These are phyloP conservation scores for Diachrysia chrysitis DNA, from an alignment of 2,888 invertebrate species.

Conservation along the genomic window DNA sequence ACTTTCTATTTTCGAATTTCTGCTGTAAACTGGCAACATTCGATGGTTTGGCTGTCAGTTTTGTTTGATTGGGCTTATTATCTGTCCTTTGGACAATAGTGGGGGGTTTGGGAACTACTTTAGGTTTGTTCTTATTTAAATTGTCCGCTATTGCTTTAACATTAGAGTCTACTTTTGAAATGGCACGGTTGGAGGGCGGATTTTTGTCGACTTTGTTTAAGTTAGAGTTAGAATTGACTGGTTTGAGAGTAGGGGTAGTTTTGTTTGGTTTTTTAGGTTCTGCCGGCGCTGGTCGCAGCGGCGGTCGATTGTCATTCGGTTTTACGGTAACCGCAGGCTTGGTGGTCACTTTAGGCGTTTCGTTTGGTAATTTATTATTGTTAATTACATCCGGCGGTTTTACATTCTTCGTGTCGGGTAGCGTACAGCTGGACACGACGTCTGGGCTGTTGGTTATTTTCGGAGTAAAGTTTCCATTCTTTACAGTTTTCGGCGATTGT, in stretches of 20 bases:
- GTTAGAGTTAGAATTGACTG: constrained; percentile 69
- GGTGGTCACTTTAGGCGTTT: constrained; percentile 83
- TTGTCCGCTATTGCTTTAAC: constrained; percentile 85
- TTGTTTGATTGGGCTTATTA: constrained; percentile 80
- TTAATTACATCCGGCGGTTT: constrained; percentile 91
- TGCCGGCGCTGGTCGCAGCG: constrained; percentile 76
- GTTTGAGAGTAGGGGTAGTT: constrained; percentile 73
- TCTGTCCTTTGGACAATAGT: constrained; percentile 73
- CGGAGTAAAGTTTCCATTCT: constrained; percentile 70
- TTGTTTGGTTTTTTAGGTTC: constrained; percentile 81
- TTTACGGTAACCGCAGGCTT: constrained; percentile 83
- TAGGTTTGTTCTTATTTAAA: constrained; percentile 85
- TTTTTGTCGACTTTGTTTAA: constrained; percentile 76
- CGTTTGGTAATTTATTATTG: constrained; percentile 82
- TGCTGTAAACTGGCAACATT: constrained; percentile 94
- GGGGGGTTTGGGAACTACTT: constrained; percentile 83
- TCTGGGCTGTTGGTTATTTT: constrained; percentile 91
- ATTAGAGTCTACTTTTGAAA: constrained; percentile 80
- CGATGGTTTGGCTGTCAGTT: constrained; percentile 89
- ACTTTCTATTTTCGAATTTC: constrained; percentile 92
- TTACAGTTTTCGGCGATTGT: constrained; percentile 79
- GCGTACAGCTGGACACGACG: constrained; percentile 92
- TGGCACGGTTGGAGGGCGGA: constrained; percentile 72
- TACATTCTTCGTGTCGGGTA: constrained; percentile 81
- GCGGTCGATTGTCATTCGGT: constrained; percentile 80